phyloP scores from a whole-genome alignment of 2,888 invertebrate genomes.

The Pseudanteris insignis region DNA sequence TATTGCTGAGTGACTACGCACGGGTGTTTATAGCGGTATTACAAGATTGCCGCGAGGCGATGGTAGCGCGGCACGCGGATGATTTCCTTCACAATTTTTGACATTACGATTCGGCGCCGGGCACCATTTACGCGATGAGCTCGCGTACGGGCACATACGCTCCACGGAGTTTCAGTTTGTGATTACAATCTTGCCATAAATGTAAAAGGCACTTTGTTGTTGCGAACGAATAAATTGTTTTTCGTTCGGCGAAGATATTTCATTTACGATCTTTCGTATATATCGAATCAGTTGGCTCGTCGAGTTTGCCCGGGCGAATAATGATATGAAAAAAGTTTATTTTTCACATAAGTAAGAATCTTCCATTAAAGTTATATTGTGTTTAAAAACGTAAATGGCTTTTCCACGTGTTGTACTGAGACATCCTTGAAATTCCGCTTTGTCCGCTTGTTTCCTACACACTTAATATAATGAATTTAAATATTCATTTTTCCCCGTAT shows the following conservation, averaged over 20 bases:
- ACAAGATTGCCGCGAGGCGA: slow-evolving; percentile 50
- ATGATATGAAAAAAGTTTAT: slow-evolving; percentile 43
- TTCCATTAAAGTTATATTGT: slow-evolving; percentile 43
- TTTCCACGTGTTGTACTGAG: slow-evolving; percentile 28
- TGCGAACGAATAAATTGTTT: slow-evolving; percentile 22
- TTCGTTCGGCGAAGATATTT: slow-evolving; percentile 13
- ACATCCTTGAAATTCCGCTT: slow-evolving; percentile 37
- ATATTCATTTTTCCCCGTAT: slow-evolving; percentile 42
- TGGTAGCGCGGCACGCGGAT: slow-evolving; percentile 27
- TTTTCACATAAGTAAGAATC: slow-evolving; percentile 39
- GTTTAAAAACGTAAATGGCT: slow-evolving; percentile 38
- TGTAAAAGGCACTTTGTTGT: slow-evolving; percentile 21
- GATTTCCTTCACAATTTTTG: slow-evolving; percentile 41
- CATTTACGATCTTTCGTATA: too few species aligned
- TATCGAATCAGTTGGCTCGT: too few species aligned
- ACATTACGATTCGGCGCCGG: slow-evolving; percentile 32
- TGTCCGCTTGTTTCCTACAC: slow-evolving; percentile 12
- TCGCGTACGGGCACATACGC: slow-evolving; percentile 16
- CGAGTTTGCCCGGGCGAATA: slow-evolving; percentile 7
- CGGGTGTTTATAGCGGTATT: slow-evolving; percentile 63
- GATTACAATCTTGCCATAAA: slow-evolving; percentile 29
- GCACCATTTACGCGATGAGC: slow-evolving; percentile 24
- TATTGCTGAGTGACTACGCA: slow-evolving; percentile 56
- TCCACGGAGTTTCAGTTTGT: slow-evolving; percentile 39
- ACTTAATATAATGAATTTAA: slow-evolving; percentile 42